Evolutionary conservation across 2,113 vertebrate species (phyloP), one percentile per base, ranked within the genome.

Genomic region (Rafetus swinhoei): DNA sequence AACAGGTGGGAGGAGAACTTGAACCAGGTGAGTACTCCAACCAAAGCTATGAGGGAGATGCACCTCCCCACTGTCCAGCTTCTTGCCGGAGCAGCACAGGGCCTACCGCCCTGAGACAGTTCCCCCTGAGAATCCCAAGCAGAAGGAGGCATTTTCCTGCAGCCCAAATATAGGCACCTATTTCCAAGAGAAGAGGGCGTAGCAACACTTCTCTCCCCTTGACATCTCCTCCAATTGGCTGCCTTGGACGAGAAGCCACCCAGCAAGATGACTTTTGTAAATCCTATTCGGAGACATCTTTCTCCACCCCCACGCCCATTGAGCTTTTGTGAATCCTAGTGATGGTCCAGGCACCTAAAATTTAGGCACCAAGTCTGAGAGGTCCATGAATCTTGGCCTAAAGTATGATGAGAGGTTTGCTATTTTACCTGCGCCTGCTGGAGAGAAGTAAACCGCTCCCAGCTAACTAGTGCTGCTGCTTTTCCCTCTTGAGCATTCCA

Each of bases 371-470:
- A 7, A 21, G 16, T 9, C 39, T 14, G 12, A 10, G 4, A 54
- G 52, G 79, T 24, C 1, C n/a, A 7, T 45, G n/a, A 22, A 27
- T 3, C 25, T 21, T 60, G n/a, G 1, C 1, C n/a, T 3, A 69
- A 45, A 82, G 0, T 59, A 79, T 29, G 4, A 35, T 1, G 59
- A 29, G 29, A 27, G n/a, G 11, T 9, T 76, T 82, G 32, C n/a
- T 25, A 39, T 84, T 21, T 81, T 93, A 99, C 99, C 99, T 99
- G 99, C 2, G 98, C 99, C 92, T 99, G 99, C 89, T 99, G 98
- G 74, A 99, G 98, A 45, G 99, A 99, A 76, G 90, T 69, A 89
- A 99, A 99, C 25, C 98, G 98, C 15, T 99, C 99, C 99, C 99
- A 99, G 98, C 86, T 99, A 86, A 99, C 97, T 2, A 99, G 72